These are phyloP conservation scores for Mirounga angustirostris DNA, from an alignment of 2,113 vertebrate species.

Conservation along the genomic window DNA sequence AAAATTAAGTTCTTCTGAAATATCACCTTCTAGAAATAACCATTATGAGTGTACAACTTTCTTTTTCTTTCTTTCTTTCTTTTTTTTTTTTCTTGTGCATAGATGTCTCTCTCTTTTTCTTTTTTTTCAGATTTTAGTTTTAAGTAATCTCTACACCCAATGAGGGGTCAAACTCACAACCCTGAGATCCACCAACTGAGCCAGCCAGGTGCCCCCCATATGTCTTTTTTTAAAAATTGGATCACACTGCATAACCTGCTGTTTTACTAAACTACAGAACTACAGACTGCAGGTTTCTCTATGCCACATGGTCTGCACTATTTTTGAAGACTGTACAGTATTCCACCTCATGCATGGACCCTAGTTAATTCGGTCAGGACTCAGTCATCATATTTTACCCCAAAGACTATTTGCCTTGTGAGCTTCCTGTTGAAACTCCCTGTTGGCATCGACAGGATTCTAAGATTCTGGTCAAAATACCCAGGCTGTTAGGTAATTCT, in stretches of 20 bases:
- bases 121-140: neutral
- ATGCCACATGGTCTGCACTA: neutral
- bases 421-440: constrained; percentile 19
- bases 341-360: neutral
- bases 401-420: neutral
- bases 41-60: neutral
- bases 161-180: neutral
- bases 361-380: constrained; percentile 6
- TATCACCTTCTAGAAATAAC: neutral
- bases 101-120: neutral
- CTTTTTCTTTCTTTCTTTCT: neutral
- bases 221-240: neutral
- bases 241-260: neutral
- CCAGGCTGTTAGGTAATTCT: neutral
- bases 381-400: neutral
- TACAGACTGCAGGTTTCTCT: neutral
- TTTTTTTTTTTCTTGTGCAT: neutral
- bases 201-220: neutral
- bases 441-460: neutral
- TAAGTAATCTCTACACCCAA: neutral
- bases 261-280: neutral
- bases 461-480: neutral
- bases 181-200: neutral
- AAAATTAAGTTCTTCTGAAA: constrained; percentile 38
- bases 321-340: neutral